Evolutionary conservation across 2,888 invertebrate species (phyloP), one percentile per base, ranked within the genome.

Genomic region (Pseudococcus viburni): DNA sequence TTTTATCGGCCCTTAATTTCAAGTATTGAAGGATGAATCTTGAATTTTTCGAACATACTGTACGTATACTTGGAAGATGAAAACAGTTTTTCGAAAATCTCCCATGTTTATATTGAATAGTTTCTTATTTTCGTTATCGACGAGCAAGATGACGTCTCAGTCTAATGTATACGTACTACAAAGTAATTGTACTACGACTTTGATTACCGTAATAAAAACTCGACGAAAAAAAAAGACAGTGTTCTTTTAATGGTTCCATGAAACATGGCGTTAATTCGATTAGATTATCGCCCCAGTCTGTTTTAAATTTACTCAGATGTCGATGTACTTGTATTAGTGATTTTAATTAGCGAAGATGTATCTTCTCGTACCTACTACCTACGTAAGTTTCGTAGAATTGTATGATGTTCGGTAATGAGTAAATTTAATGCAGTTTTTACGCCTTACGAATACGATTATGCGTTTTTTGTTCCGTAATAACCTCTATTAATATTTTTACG

Each of bases 351-450:
- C 64, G 64, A 64, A 64, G 64, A 64, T 64, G 64, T 64, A 22
- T n/a, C n/a, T n/a, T n/a, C 11, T 6, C 42, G 42, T 22, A 64
- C 11, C 11, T n/a, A n/a, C 26, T 64, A 64, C 64, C 64, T 64
- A 22, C 64, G 19, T 22, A 22, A 22, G 22, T 22, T 59, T 64
- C 19, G 19, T n/a, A 5, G 55, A 55, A 55, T 55, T 22, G 64
- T 64, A 5, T 42, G 42, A 42, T 64, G 64, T 64, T 64, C 22
- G 22, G 64, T 64, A 64, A 64, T 64, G 64, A 64, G 64, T 8
- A 64, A 64, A 64, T 64, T 73, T 33, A 73, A 73, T 33, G 73
- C 73, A 33, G 33, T 33, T 73, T 73, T 73, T 73, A 73, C 73
- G 73, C 73, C 33, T 33, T 26, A 33, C 73, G 73, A 33, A 1